Evolutionary conservation across 2,888 invertebrate genomes (phyloP), one percentile per base, ranked within the genome.

Genomic region (Caenorhabditis doughertyi): DNA sequence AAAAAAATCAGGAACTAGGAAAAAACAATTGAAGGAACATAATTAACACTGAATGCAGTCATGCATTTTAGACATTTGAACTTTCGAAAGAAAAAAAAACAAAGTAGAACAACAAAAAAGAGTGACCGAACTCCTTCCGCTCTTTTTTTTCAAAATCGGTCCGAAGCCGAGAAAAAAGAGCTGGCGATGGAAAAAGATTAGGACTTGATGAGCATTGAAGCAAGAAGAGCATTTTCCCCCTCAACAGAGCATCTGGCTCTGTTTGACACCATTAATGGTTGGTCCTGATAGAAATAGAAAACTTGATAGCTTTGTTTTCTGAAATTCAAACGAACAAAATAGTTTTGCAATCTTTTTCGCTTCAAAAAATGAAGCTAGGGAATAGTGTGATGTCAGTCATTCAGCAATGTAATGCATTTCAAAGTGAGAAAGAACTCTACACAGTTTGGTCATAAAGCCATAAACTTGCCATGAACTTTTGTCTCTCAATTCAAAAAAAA

Each of bases 201-300:
- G 76, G 29, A 76, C 68, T 76, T 60, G 76, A 77, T 77, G 77
- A 77, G 68, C 77, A 77, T 35, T 77, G 60, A 68, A 68, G 68
- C 77, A 68, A 25, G 55, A 74, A 56, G 32, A 56, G 65, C 53
- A 60, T n/a, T 49, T 21, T 32, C 25, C 11, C 42, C 27, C 25
- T 39, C 23, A 56, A 32, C 56, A 35, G 58, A 44, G 49, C 58
- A 72, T 74, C 58, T 25, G 49, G 25, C 3, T 51, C 42, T 55
- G 29, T 68, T 77, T 77, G 68, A 77, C 68, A 68, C 77, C 68
- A 68, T 77, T 60, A 77, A 77, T 44, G 53, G 55, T 23, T 42
- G n/a, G 49, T n/a, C n/a, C n/a, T n/a, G 35, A 60, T 25, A 18
- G 42, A 56, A 29, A n/a, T 13, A 9, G 29, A 60, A n/a, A 27